Base-by-base conservation (phyloP, 1,140 invertebrate species). In the Nylanderia fulva region DNA sequence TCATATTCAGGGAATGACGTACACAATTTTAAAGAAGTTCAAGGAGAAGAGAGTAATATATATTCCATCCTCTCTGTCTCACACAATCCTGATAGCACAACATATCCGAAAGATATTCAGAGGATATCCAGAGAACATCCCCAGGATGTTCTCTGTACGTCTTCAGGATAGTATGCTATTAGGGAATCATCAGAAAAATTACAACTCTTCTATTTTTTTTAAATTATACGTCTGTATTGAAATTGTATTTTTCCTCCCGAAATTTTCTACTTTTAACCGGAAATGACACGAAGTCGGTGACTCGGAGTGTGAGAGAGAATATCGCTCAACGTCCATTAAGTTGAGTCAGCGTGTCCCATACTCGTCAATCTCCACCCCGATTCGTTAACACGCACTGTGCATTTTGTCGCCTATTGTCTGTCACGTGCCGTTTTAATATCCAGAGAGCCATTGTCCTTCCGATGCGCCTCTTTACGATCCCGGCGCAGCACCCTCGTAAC, bases 341-440 rank as follows among this genome's bases (percentile, higher is more conserved):
- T 76, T 79, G 87, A 91, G 80, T 90, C 87, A 79, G 79, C 76
- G 21, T 39, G 72, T 87, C 74, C 36, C 82, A 86, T 87, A 85
- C 75, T 85, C 66, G n/a, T 86, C 36, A 72, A 87, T 85, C 15
- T 48, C 80, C 79, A 90, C 82, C 83, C 88, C 54, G 85, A 69
- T 85, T 88, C 83, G 77, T 87, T 90, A 86, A 75, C 93, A 93
- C 92, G 93, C 92, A 93, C 89, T 89, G 89, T 89, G 86, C 91
- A 92, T 91, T 93, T 93, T 86, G 61, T n/a, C 89, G 91, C 72
- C 89, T 90, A 91, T 93, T 93, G 88, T 93, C 52, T 83, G 91
- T 92, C 92, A 93, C 93, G 93, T 94, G 92, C 88, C 91, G 84
- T 90, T 92, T 92, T 93, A 92, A 91, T 92, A 92, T 90, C 77